phyloP scores from a whole-genome alignment of 2,797 vertebrate species.

The Otolemur crassicaudatus region DNA sequence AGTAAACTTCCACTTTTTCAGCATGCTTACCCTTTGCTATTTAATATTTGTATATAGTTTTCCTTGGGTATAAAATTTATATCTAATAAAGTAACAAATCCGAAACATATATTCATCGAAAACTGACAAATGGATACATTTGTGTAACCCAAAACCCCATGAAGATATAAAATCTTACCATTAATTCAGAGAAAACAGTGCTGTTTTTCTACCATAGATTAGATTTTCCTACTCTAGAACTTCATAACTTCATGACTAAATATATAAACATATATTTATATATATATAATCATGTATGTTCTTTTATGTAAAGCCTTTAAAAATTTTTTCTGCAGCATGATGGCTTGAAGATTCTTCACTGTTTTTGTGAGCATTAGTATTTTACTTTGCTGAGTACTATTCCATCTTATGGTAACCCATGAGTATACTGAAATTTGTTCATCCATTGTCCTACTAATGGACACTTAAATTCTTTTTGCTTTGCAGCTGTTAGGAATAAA shows the following conservation, averaged over 20 bases:
- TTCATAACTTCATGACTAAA: no score
- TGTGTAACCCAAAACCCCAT: background rate
- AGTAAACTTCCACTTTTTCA: background rate
- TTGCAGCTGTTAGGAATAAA: background rate
- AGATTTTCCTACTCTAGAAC: background rate
- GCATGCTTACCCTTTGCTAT: background rate
- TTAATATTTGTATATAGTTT: background rate
- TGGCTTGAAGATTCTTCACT: background rate
- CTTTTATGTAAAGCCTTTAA: background rate
- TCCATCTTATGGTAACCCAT: background rate
- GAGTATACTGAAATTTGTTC: background rate
- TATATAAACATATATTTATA: background rate
- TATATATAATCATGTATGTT: background rate
- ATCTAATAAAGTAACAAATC: background rate
- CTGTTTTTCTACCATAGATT: background rate
- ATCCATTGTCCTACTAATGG: background rate
- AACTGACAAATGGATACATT: background rate
- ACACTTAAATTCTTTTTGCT: background rate
- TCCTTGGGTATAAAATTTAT: background rate
- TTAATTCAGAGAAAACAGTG: background rate
- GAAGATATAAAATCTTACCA: background rate
- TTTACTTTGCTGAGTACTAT: background rate
- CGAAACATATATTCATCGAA: background rate
- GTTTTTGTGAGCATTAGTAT: background rate
- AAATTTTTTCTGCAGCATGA: background rate